Base-by-base conservation (phyloP, 1,140 invertebrate species). In the Pygmarrhopalites habei region DNA sequence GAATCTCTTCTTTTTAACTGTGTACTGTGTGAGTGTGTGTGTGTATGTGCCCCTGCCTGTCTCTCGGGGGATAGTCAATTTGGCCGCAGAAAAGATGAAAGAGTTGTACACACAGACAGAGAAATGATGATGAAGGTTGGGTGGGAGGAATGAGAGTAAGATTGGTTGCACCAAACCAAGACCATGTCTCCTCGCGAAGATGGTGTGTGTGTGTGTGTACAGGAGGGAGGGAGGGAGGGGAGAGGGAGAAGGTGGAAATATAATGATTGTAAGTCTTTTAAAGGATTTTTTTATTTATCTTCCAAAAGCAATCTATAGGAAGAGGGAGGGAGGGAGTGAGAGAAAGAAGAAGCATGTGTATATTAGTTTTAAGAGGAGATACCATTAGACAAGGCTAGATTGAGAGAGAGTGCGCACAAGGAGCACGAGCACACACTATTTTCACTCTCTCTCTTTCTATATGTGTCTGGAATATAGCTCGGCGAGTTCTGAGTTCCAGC, bases 241-340 rank as follows among this genome's bases (percentile, higher is more conserved):
- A 35, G 47, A 61, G 21, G 51, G 59, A 61, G 39, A 35, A 35
- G 5, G 32, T 7, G 32, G 5, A 35, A 35, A 35, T 35, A 53
- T 55, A 61, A 53, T 61, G 59, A 61, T 19, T 49, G 12, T 25
- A 51, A 43, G 47, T 53, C 47, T 39, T 55, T 61, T 53, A 53
- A 53, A 43, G 58, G 49, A 61, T 53, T 61, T 60, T 61, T 53
- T 53, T 52, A 46, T 41, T 4, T 28, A 29, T 15, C 25, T 29
- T 58, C 12, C 26, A 25, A 58, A 58, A 29, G 14, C 19, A 39
- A 32, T n/a, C 26, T 28, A 58, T 25, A 46, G 19, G 43, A 35
- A 26, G 30, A 14, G 15, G 29, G 12, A 35, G 29, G 17, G 25
- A 4, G 21, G 26, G 7, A 43, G 17, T 39, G 25, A 23, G 21